A percentile compares a stretch with the other conserved stretches of the same genome.
These are phyloP conservation scores for Gastrophryne carolinensis DNA, from an alignment of 2,797 vertebrate species.

Conservation along the genomic window DNA sequence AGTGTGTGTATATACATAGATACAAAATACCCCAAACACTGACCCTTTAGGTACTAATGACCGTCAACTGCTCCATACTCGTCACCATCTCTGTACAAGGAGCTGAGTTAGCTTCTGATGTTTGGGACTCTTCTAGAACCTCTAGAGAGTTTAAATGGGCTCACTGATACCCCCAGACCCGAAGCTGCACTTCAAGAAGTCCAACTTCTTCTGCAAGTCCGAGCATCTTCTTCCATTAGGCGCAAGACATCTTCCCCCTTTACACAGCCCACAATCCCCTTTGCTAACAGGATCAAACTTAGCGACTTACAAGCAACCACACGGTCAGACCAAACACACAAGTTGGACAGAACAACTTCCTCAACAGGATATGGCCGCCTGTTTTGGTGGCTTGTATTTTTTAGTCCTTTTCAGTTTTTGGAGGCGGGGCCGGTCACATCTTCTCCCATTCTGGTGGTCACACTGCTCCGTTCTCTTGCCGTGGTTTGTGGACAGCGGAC, in stretches of 20 bases:
- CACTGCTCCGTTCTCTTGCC: slow-evolving; percentile 91
- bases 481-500: slow-evolving; percentile 83
- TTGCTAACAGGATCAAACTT: slow-evolving; percentile 32
- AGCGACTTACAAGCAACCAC: slow-evolving; percentile 47
- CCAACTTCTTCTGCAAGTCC: not conserved
- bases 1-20: not conserved
- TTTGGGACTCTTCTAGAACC: not conserved
- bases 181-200: not conserved
- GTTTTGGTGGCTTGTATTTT: slow-evolving; percentile 15
- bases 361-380: slow-evolving; percentile 13
- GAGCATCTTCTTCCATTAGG: not conserved
- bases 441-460: slow-evolving; percentile 63
- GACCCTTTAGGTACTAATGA: slow-evolving; percentile 21
- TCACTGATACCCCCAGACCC: too few relatives aligned
- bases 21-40: slow-evolving; percentile 50
- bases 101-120: slow-evolving; percentile 8
- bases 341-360: slow-evolving; percentile 50
- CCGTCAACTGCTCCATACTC: slow-evolving; percentile 14
- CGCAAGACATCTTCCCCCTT: not conserved
- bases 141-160: too few relatives aligned
- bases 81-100: slow-evolving; percentile 33
- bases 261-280: not conserved
- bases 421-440: slow-evolving; percentile 62
- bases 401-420: slow-evolving; percentile 45
- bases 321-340: slow-evolving; percentile 47